Percentiles rank a stretch among this genome's conserved stretches.
These are phyloP conservation scores for Matsumurasca onukii DNA, from an alignment of 1,140 invertebrate species.

Conservation along the genomic window DNA sequence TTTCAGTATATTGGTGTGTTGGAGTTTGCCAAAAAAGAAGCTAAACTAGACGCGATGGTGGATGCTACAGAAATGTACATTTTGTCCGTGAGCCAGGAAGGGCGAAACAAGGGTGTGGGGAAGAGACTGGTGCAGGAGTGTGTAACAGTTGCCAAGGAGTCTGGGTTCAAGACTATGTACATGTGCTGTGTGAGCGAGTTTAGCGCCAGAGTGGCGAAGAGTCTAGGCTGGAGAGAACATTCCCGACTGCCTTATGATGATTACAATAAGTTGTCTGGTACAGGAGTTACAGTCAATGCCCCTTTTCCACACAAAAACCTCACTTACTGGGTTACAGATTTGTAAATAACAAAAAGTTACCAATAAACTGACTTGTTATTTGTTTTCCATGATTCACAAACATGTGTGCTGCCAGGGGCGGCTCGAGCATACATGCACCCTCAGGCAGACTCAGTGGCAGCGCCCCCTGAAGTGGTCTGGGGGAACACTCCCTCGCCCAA, in stretches of 20 bases:
- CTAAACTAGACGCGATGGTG: not conserved
- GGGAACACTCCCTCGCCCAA: too few relatives aligned
- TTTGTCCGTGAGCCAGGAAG: not conserved
- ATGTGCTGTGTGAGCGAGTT: not conserved
- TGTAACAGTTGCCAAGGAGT: not conserved
- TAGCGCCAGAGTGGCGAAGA: not conserved
- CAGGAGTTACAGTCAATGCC: not conserved
- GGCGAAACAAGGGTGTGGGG: not conserved
- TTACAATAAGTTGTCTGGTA: not conserved
- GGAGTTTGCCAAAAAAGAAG: not conserved
- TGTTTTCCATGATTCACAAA: too few relatives aligned
- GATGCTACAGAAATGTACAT: slow-evolving; percentile 9
- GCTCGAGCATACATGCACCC: too few relatives aligned
- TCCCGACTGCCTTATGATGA: not conserved
- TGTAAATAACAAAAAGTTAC: too few relatives aligned
- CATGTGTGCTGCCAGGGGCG: too few relatives aligned
- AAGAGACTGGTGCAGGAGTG: slow-evolving; percentile 4
- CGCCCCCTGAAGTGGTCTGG: too few relatives aligned
- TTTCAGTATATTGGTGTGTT: not conserved
- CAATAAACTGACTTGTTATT: too few relatives aligned
- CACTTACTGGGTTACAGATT: not conserved
- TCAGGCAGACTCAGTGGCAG: too few relatives aligned
- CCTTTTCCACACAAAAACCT: not conserved
- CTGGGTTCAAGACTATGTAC: not conserved
- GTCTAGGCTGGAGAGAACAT: not conserved